phyloP scores from a whole-genome alignment of 1,140 invertebrate genomes.

The Oryctes rhinoceros region DNA sequence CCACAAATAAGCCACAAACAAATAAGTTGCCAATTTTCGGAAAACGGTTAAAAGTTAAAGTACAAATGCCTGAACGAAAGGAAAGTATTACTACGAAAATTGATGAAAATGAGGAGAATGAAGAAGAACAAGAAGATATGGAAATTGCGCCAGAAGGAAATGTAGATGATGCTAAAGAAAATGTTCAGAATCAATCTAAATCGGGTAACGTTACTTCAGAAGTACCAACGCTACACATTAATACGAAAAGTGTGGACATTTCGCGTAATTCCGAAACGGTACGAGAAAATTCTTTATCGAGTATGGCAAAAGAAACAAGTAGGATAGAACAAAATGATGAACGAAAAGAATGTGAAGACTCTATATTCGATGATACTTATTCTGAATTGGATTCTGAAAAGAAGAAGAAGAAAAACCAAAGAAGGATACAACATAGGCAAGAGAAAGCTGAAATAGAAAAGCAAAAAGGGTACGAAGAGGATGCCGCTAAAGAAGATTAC shows the following conservation, averaged over 20 bases:
- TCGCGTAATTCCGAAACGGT: not conserved
- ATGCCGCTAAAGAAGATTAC: conserved; percentile 70
- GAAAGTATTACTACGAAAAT: conserved; percentile 48
- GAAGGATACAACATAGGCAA: conserved; percentile 57
- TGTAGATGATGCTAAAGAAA: conserved; percentile 27
- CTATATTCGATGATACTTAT: conserved; percentile 21
- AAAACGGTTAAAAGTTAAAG: conserved; percentile 55
- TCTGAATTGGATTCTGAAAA: conserved; percentile 46
- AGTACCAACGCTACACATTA: not conserved
- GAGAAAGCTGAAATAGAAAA: conserved; percentile 61
- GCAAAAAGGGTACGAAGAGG: conserved; percentile 62
- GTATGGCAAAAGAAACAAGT: conserved; percentile 21
- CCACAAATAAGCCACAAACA: conserved; percentile 24
- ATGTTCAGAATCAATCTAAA: not conserved
- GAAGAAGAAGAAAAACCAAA: conserved; percentile 54
- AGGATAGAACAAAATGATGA: conserved; percentile 25
- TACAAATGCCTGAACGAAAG: conserved; percentile 46
- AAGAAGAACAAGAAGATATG: conserved; percentile 58
- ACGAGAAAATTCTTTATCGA: not conserved
- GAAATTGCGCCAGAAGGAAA: conserved; percentile 9
- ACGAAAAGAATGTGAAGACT: not conserved
- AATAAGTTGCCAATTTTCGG: conserved; percentile 55
- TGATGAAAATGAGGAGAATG: conserved; percentile 55
- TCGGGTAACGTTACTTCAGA: not conserved
- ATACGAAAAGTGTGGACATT: not conserved